Base-by-base conservation (phyloP, 2,113 vertebrate species). In the Callorhinus ursinus region DNA sequence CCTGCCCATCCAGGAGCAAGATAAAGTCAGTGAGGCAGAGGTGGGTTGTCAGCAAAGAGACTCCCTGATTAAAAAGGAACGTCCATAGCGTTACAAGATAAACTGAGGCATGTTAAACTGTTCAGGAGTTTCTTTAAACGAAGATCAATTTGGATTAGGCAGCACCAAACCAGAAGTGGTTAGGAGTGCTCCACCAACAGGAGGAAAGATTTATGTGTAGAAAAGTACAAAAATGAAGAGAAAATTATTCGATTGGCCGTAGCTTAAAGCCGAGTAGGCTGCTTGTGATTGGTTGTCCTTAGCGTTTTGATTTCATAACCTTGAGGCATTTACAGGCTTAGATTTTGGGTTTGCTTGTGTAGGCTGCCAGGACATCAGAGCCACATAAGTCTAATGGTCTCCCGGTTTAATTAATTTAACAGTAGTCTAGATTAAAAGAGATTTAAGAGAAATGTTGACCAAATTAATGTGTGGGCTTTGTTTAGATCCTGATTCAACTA, bases 401-500 rank as follows among this genome's bases (percentile, higher is more conserved):
- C 49, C 57, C 26, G 55, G 57, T 55, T 84, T 55, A 76, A 83
- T 83, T 89, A 82, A 63, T n/a, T 74, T 74, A 53, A 95, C n/a
- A 55, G n/a, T 65, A 63, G 67, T 90, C 76, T 72, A 90, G 86
- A 72, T 63, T 88, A 74, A 92, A 71, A 92, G 63, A 95, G 74
- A 53, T 74, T 5, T 55, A 72, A 65, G 72, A 88, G 69, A 51
- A 28, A 36, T 9, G 26, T 21, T 51, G 31, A 49, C 61, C 63
- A 79, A 80, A 80, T 53, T 72, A 49, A 83, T 31, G 24, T 28
- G 61, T 74, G n/a, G 15, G 39, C 14, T 36, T 69, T 79, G 18
- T 94, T 96, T 90, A 83, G 69, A 72, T 96, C 39, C 57, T 26
- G 49, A 80, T 69, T 93, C 81, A 67, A 90, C 82, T 42, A 86